Percentiles rank a stretch among this genome's conserved stretches.
phyloP scores from a whole-genome alignment of 2,888 invertebrate genomes.

The Heliconius charithonia region DNA sequence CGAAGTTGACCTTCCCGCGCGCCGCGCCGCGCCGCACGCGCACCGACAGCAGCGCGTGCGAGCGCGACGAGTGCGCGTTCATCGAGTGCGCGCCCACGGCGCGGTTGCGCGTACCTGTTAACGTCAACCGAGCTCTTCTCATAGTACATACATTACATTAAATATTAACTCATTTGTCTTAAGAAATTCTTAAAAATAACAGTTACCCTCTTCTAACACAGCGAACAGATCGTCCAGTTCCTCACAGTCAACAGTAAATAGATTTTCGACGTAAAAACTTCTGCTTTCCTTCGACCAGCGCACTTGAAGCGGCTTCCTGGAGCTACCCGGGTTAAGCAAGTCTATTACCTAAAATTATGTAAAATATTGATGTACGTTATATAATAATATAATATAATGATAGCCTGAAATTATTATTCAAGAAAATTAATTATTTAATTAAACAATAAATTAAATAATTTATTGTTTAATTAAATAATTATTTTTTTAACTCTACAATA shows the following conservation, averaged over 20 bases:
- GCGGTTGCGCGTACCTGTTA: slow-evolving; percentile 94
- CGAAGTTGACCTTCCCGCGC: slow-evolving; percentile 97
- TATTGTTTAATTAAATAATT: too few relatives aligned
- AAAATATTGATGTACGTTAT: too few relatives aligned
- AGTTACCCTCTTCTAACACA: slow-evolving; percentile 95
- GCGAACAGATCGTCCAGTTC: slow-evolving; percentile 95
- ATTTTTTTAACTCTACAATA: too few relatives aligned
- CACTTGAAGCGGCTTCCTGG: slow-evolving; percentile 92
- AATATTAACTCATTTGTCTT: too few relatives aligned
- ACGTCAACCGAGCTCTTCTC: too few relatives aligned
- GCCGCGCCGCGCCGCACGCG: slow-evolving; percentile 93
- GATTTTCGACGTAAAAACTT: slow-evolving; percentile 97
- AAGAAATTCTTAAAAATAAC: too few relatives aligned
- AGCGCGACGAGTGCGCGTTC: slow-evolving; percentile 96
- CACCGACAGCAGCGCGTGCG: slow-evolving; percentile 95
- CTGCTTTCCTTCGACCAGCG: slow-evolving; percentile 97
- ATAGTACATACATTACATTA: too few relatives aligned
- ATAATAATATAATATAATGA: too few relatives aligned
- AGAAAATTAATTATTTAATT: too few relatives aligned
- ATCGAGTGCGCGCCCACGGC: slow-evolving; percentile 95
- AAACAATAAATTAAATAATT: too few relatives aligned
- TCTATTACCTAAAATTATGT: slow-evolving; percentile 90
- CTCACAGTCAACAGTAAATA: slow-evolving; percentile 97
- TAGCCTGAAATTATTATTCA: too few relatives aligned
- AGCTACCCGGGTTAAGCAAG: slow-evolving; percentile 93